Base-by-base conservation (phyloP, 2,888 invertebrate species). In the Apodemia zela region DNA sequence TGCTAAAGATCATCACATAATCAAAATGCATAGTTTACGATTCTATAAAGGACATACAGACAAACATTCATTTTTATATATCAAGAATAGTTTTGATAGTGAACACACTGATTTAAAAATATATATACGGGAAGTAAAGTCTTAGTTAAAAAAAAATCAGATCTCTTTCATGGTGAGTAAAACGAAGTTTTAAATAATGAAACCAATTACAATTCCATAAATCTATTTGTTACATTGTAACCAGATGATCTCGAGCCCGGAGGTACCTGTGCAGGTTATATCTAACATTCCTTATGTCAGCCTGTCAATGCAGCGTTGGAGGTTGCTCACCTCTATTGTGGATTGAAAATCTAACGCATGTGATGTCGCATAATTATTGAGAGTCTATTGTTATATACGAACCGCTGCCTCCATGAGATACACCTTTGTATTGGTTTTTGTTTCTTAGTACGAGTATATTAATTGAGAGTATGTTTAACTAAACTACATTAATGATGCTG, bases 281-380 rank as follows among this genome's bases (percentile, higher is more conserved):
- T 62, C 63, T 60, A 35, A 64, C 51, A 63, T 62, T 63, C 57
- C 58, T 57, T 60, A 59, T 65, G 57, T 54, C 54, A 54, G 57
- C 57, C 29, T 25, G 57, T 57, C 57, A 57, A 25, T 29, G 57
- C 57, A n/a, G n/a, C 57, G 57, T 25, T 60, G 35, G 81, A 88
- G 89, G 89, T 90, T 87, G 87, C 80, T 90, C 81, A 89, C 89
- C 90, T 84, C 71, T 65, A 75, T 78, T 77, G 75, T 74, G 69
- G 67, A 67, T 60, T 62, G 62, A 54, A 77, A 78, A 82, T 81
- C 81, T 80, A 81, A 80, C 68, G 72, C 75, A 25, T 81, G 81
- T 85, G 84, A 85, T 81, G 80, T 82, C 78, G 80, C 81, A 83
- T 86, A 87, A 87, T 85, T 85, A 87, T 57, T 29, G 29, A 25